Evolutionary conservation across 1,140 invertebrate species (phyloP), one percentile per base, ranked within the genome.

Genomic region (Conus ventricosus): DNA sequence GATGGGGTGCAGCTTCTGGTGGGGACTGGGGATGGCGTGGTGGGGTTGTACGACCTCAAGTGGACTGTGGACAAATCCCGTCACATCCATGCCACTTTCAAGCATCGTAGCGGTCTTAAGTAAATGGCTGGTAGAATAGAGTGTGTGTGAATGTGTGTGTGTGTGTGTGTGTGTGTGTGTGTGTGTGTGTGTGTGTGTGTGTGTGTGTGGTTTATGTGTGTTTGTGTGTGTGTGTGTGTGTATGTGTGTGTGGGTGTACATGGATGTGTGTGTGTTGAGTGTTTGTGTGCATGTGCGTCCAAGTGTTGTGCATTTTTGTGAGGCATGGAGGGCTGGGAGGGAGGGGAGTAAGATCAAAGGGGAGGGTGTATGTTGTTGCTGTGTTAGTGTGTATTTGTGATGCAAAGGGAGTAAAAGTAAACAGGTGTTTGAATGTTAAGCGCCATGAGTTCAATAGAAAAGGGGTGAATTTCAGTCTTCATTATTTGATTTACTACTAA

Each of bases 1-100:
- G 71, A 83, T 10, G 54, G 60, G 23, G 11, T 27, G 3, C 92
- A 95, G 88, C 90, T 98, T 17, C 94, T 98, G 1, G 96, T 98
- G 80, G 98, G 98, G 1, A 96, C 97, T 53, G 98, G 98, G 0
- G 97, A 98, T 95, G 98, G 98, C 10, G 97, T 96, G 0, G 93
- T 99, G 53, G 92, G 90, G 10, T 83, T 89, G 53, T 92, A 88
- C 87, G 88, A 92, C 51, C 89, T 93, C 51, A 91, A 91, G 75
- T 87, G 91, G 39, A 82, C 82, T 15, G 63, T 83, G 75, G 89
- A 91, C 25, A 90, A 87, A 75, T 75, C 71, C 20, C 89, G 89
- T 76, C 91, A 92, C 76, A 82, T 91, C 11, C 90, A 88, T 78
- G 89, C 89, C 57, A 53, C 89, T 17, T 88, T 90, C 57, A 89